Evolutionary conservation across 2,113 vertebrate species (phyloP).

Genomic region (Sapajus apella): DNA sequence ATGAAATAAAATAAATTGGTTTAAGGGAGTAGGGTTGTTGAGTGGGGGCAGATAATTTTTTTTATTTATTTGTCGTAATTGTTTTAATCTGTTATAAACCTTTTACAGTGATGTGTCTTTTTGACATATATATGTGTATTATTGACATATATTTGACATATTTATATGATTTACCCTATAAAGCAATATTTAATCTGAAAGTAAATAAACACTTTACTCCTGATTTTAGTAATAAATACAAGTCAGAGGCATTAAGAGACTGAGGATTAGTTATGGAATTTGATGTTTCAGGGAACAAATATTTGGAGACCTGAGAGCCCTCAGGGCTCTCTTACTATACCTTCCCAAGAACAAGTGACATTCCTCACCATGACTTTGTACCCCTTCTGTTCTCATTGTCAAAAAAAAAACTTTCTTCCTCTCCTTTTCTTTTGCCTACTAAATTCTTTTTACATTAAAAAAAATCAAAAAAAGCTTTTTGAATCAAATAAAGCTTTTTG

Average conservation of each 20-base stretch:
- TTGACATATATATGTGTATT: background rate
- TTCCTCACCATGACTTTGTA: background rate
- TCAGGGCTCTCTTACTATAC: background rate
- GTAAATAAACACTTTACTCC: background rate
- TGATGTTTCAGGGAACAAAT: background rate
- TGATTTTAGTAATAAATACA: background rate
- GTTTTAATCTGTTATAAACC: background rate
- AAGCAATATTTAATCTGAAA: slow-evolving; percentile 7
- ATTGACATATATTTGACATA: background rate
- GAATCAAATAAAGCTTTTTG: background rate
- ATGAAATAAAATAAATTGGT: background rate
- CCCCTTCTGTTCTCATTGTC: background rate
- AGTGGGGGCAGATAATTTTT: background rate
- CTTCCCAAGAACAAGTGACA: background rate
- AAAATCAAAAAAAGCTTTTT: background rate
- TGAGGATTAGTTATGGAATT: background rate
- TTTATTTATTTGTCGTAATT: too few species aligned
- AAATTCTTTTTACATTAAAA: background rate
- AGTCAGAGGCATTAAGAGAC: background rate
- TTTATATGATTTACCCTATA: background rate
- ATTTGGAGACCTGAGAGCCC: background rate
- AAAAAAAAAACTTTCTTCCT: background rate
- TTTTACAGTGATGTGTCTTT: background rate
- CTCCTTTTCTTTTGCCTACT: background rate
- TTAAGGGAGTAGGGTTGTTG: background rate